These are phyloP conservation scores for Myxocyprinus asiaticus DNA, from an alignment of 2,113 vertebrate genomes.

Conservation along the genomic window DNA sequence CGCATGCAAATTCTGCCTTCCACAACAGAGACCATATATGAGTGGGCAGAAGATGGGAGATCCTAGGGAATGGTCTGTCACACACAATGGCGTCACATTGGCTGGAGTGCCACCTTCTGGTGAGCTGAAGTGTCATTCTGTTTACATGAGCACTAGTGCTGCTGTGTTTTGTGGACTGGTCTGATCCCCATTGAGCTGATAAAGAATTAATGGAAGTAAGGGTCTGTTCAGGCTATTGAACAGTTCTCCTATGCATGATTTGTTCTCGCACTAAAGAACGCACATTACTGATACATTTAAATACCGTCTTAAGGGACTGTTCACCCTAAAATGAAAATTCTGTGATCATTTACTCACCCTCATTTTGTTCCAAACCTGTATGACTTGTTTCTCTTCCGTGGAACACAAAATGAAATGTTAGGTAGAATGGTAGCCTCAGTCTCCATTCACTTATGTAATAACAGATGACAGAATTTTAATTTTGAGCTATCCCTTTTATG, in stretches of 20 bases:
- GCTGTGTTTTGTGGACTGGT: not conserved
- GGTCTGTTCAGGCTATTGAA: not conserved
- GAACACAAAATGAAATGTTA: not conserved
- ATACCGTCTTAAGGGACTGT: not conserved
- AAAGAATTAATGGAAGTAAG: not conserved
- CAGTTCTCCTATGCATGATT: not conserved
- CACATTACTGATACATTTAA: not conserved
- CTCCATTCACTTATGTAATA: too few relatives aligned
- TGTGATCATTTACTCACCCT: not conserved
- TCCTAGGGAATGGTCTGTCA: not conserved
- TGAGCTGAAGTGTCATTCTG: constrained; percentile 47
- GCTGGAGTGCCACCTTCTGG: constrained; percentile 95
- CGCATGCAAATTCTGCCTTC: not conserved
- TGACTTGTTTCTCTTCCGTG: not conserved
- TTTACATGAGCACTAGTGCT: not conserved
- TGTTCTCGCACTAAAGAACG: not conserved
- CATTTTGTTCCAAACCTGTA: not conserved
- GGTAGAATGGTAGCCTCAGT: too few relatives aligned
- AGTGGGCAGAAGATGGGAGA: not conserved
- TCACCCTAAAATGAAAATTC: not conserved
- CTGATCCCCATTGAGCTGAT: not conserved
- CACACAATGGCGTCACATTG: constrained; percentile 61
- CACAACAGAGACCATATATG: constrained; percentile 14
- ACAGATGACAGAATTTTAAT: too few relatives aligned
- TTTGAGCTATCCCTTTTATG: too few relatives aligned